These are phyloP conservation scores for Pterobdella sp. DNA, from an alignment of 2,888 invertebrate species.

Conservation along the genomic window DNA sequence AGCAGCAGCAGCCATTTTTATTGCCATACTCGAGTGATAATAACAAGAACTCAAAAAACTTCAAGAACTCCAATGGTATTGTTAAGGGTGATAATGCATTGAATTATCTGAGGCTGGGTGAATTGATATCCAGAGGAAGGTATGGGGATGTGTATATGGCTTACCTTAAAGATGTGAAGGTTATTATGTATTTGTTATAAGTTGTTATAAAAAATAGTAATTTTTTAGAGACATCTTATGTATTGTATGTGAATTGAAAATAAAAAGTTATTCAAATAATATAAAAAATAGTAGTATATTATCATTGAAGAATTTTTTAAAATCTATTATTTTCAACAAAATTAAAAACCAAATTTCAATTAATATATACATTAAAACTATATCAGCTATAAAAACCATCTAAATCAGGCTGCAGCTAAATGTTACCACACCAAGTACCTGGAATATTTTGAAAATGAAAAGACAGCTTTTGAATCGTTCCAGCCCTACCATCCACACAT, in stretches of 20 bases:
- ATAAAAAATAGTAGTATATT: background rate
- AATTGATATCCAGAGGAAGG: background rate
- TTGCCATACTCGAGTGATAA: background rate
- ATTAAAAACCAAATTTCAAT: no score
- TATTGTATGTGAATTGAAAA: background rate
- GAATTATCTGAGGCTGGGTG: background rate
- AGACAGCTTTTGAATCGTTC: slow-evolving; percentile 2
- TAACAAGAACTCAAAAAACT: background rate
- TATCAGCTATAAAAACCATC: no score
- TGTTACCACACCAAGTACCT: background rate
- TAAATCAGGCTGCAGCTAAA: background rate
- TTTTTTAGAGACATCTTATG: background rate
- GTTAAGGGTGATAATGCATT: background rate
- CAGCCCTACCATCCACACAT: background rate
- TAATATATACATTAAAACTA: no score
- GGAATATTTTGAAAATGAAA: slow-evolving; percentile 15
- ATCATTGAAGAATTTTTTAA: background rate
- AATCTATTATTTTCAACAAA: no score
- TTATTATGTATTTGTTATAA: background rate
- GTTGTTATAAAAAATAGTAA: no score
- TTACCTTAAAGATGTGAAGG: background rate
- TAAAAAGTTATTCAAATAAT: background rate
- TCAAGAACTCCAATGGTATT: background rate
- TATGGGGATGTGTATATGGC: slow-evolving; percentile 8
- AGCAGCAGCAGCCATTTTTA: background rate